Evolutionary conservation across 1,140 invertebrate species (phyloP).

Genomic region (Drosophila pallidifrons): DNA sequence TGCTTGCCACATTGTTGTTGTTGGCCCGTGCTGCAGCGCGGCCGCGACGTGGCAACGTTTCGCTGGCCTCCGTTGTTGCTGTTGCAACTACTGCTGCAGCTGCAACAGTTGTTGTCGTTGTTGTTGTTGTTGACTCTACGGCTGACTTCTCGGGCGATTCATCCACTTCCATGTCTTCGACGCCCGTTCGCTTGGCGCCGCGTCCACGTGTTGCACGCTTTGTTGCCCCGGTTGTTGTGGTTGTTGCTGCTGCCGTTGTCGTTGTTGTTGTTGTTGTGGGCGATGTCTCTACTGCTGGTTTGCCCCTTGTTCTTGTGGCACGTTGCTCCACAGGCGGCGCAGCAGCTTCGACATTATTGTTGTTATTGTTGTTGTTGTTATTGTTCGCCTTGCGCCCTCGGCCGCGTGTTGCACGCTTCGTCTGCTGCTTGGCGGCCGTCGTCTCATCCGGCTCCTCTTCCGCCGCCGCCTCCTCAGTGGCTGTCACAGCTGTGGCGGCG

Average conservation of each 20-base stretch:
- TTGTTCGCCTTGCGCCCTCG: constrained; percentile 51
- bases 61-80: constrained; percentile 6
- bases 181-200: constrained; percentile 9
- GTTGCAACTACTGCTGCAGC: background rate
- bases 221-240: background rate
- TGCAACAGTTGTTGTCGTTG: background rate
- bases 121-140: background rate
- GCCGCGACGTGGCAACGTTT: constrained; percentile 57
- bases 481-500: background rate
- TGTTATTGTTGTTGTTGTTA: constrained; percentile 5
- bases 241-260: background rate
- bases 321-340: constrained; percentile 6
- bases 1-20: constrained; percentile 69
- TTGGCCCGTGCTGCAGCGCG: constrained; percentile 62
- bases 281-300: constrained; percentile 42
- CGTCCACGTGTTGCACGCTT: constrained; percentile 68
- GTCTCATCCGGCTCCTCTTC: constrained; percentile 15
- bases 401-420: constrained; percentile 60
- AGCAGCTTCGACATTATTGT: constrained; percentile 9
- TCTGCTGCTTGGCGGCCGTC: constrained; percentile 24
- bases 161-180: constrained; percentile 48
- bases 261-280: constrained; percentile 11
- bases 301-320: constrained; percentile 38
- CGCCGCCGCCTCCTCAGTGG: background rate
- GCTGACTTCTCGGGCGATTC: constrained; percentile 25